Percentiles rank a stretch among this genome's conserved stretches.
Conservation (phyloP, 1,140 invertebrate genomes). For the Penaeus indicus region DNA sequence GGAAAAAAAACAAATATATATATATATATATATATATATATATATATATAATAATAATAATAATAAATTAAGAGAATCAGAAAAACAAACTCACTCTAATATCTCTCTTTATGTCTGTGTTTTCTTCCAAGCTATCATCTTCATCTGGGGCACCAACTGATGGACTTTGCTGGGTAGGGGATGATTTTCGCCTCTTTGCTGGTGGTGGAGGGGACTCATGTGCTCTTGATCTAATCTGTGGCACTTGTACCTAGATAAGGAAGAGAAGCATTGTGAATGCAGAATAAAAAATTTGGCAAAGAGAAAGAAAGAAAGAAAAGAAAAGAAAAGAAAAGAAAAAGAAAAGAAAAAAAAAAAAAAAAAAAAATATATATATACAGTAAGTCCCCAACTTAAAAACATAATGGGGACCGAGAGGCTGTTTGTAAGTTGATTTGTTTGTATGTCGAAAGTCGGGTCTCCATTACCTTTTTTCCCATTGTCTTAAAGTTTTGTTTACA, state of each 20-base stretch:
- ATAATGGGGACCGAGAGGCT: too few species aligned
- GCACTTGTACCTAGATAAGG: constrained; percentile 9
- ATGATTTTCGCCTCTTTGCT: constrained; percentile 44
- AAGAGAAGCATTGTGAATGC: not conserved
- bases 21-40: too few species aligned
- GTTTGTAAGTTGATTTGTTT: too few species aligned
- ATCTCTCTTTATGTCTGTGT: constrained; percentile 52
- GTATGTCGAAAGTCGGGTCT: too few species aligned
- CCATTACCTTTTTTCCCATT: too few species aligned
- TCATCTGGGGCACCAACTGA: constrained; percentile 31
- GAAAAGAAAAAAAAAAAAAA: not conserved
- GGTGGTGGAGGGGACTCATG: constrained; percentile 49
- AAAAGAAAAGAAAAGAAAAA: not conserved
- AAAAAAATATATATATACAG: too few species aligned
- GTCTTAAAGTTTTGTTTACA: too few species aligned
- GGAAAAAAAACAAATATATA: too few species aligned
- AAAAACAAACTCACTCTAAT: constrained; percentile 36
- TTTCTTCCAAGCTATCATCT: constrained; percentile 38
- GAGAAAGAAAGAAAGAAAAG: not conserved
- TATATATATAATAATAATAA: too few species aligned
- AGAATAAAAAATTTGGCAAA: not conserved
- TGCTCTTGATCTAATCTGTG: constrained; percentile 36
- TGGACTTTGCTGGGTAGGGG: constrained; percentile 22
- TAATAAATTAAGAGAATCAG: not conserved
- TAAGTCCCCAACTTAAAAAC: too few species aligned